Conservation (phyloP, 2,888 invertebrate genomes). For the Schizotus pectinicornis region DNA sequence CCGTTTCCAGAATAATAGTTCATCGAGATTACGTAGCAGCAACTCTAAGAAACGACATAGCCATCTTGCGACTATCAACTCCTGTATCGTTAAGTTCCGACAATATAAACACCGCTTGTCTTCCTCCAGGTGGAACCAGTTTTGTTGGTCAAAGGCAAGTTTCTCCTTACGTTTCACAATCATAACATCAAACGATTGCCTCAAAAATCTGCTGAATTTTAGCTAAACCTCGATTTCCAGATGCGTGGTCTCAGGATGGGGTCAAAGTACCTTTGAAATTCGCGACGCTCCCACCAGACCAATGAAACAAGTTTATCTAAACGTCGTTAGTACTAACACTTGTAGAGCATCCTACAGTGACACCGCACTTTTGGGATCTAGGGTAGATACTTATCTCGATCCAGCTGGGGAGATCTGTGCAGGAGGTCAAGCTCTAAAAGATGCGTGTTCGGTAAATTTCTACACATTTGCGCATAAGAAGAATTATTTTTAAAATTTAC, state of each 20-base stretch:
- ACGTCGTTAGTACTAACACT: constrained; percentile 67
- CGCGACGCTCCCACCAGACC: constrained; percentile 61
- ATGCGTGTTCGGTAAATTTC: constrained; percentile 51
- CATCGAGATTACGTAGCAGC: constrained; percentile 72
- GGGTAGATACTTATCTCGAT: constrained; percentile 51
- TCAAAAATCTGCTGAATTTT: constrained; percentile 3
- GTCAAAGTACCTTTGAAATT: constrained; percentile 74
- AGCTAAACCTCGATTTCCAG: constrained; percentile 38
- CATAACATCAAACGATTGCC: neutral
- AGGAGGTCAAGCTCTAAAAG: constrained; percentile 48
- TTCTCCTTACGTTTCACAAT: neutral
- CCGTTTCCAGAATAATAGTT: constrained; percentile 41
- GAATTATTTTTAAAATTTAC: constrained; percentile 35
- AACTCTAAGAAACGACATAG: constrained; percentile 82
- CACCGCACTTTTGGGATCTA: constrained; percentile 42
- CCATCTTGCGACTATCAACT: constrained; percentile 72
- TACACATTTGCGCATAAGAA: neutral
- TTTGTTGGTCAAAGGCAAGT: constrained; percentile 41
- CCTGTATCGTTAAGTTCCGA: constrained; percentile 64
- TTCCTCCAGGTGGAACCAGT: constrained; percentile 58
- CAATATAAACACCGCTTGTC: constrained; percentile 69
- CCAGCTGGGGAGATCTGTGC: constrained; percentile 52
- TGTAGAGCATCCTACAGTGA: constrained; percentile 47
- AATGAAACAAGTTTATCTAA: constrained; percentile 78
- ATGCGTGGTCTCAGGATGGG: constrained; percentile 86